phyloP scores from a whole-genome alignment of 2,113 vertebrate genomes.

The Heloderma charlesbogerti region DNA sequence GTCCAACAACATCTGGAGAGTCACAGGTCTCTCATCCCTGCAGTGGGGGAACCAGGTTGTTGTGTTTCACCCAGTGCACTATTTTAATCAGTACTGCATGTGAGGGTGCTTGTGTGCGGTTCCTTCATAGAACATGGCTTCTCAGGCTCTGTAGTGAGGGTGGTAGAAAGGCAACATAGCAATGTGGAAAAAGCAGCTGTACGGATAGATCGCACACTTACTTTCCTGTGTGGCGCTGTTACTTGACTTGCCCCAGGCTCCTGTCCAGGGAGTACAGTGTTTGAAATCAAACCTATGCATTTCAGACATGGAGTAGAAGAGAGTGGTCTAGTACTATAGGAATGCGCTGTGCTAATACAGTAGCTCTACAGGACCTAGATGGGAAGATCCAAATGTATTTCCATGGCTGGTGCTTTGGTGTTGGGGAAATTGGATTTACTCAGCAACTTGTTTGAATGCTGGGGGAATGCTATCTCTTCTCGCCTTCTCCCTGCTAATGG shows the following conservation, averaged over 20 bases:
- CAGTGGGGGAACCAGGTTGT: neutral
- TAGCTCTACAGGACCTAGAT: neutral
- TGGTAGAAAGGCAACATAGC: neutral
- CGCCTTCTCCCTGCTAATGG: neutral
- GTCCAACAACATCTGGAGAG: no score
- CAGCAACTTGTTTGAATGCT: no score
- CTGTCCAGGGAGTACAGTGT: no score
- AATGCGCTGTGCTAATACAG: neutral
- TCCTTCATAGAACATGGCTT: neutral
- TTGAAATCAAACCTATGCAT: no score
- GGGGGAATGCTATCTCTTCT: neutral
- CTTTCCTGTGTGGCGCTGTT: neutral
- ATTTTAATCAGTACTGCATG: neutral
- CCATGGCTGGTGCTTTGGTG: neutral
- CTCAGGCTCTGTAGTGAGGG: neutral
- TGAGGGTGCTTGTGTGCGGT: no score
- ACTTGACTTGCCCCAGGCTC: neutral
- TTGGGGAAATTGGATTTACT: neutral
- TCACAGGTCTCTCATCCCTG: no score
- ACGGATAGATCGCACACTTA: neutral
- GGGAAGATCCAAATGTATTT: neutral
- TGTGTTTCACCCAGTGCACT: neutral
- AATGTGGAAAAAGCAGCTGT: neutral
- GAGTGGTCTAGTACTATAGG: neutral
- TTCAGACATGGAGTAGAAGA: neutral